Evolutionary conservation across 2,113 vertebrate species (phyloP).

Genomic region (Motacilla tschutschensis): DNA sequence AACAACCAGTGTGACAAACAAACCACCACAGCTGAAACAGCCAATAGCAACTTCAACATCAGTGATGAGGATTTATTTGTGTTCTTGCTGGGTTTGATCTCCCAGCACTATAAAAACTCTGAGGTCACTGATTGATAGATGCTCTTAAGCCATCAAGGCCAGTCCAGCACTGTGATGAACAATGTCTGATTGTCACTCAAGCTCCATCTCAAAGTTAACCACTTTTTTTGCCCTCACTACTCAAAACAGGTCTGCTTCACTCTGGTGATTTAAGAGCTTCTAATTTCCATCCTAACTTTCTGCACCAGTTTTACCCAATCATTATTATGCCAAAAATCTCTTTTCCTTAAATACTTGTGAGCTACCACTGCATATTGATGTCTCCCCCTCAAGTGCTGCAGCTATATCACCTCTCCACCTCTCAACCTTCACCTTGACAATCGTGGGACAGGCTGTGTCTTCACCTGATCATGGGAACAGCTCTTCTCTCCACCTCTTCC

Average conservation of each 20-base stretch:
- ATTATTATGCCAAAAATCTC: neutral
- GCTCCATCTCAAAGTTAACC: neutral
- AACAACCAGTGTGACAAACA: neutral
- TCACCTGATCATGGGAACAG: neutral
- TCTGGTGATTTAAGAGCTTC: neutral
- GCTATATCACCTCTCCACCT: neutral
- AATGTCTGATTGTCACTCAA: neutral
- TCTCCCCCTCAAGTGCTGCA: neutral
- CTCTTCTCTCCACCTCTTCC: neutral
- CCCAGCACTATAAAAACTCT: neutral
- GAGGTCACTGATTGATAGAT: neutral
- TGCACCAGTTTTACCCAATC: neutral
- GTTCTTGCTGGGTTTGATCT: neutral
- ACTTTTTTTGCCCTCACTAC: accelerated
- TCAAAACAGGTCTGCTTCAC: neutral
- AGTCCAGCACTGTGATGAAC: neutral
- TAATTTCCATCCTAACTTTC: neutral
- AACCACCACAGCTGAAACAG: neutral
- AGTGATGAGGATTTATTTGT: neutral
- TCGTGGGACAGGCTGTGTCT: accelerated
- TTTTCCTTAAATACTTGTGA: neutral
- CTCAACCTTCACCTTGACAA: neutral
- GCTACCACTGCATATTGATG: neutral
- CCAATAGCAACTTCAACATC: neutral
- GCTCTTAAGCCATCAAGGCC: neutral